Base-by-base conservation (phyloP, 2,797 vertebrate genomes). In the Pteropus rufus region DNA sequence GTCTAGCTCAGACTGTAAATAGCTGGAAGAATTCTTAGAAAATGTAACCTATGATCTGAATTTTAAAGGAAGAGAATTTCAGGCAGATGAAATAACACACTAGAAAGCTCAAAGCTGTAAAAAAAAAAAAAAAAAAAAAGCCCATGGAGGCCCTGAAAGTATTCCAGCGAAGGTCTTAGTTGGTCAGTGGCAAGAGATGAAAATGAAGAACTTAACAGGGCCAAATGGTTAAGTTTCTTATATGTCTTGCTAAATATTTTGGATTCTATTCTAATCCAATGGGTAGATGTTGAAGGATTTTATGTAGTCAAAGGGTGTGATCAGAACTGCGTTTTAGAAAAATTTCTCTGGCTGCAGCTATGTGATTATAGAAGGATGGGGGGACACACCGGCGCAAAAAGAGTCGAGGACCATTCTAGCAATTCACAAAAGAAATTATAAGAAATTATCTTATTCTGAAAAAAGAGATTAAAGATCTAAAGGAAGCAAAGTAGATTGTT, bases 281-380 rank as follows among this genome's bases (percentile, higher is more conserved):
- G 69, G 36, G 14, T 34, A 52, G 11, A 14, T 24, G 52, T 4
- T 56, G 29, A 75, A 67, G 64, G 77, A 75, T 54, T 89, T 81
- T 81, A 77, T 49, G 79, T 19, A 93, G 54, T 60, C 26, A 34
- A 36, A 29, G 14, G n/a, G 34, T 52, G 64, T 19, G 65, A 92
- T 69, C 64, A 72, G 10, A 86, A 94, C 67, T 95, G 24, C 54
- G 86, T 60, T 94, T 96, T 62, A 91, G 82, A 95, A 94, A 31
- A 64, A 60, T 49, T 65, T 94, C 16, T 89, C 85, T 69, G 36
- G 16, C 46, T 64, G 1, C 54, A 95, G 29, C 26, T 39, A 3
- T 80, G 19, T 75, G 62, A 67, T 29, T 79, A 19, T 29, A n/a
- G 49, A 89, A 84, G 21, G 36, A 15, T n/a, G 10, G 10, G 24